These are phyloP conservation scores for Bombylius major DNA, from an alignment of 2,888 invertebrate genomes.

Conservation along the genomic window DNA sequence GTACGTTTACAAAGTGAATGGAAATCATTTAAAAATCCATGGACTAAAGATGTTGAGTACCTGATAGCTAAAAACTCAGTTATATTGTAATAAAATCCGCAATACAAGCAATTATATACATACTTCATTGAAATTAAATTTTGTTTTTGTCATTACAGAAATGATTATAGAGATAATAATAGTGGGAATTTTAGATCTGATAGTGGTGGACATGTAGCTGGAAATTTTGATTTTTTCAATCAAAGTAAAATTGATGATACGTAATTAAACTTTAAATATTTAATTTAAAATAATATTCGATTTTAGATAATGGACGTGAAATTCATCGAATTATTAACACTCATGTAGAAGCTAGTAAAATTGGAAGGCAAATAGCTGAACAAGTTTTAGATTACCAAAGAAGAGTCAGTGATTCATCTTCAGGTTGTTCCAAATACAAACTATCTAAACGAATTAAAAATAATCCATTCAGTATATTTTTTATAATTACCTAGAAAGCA, in stretches of 20 bases:
- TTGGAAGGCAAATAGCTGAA: constrained; percentile 72
- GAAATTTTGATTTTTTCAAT: constrained; percentile 43
- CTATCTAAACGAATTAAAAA: background rate
- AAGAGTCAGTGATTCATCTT: constrained; percentile 40
- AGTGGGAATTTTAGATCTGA: constrained; percentile 35
- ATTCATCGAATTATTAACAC: constrained; percentile 60
- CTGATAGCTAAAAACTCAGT: constrained; percentile 77
- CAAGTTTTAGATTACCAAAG: constrained; percentile 53
- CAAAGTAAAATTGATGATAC: constrained; percentile 36
- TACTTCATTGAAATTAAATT: background rate
- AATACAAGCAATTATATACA: too few relatives aligned
- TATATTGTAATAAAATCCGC: constrained; percentile 40
- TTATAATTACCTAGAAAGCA: constrained; percentile 9
- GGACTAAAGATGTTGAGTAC: constrained; percentile 91
- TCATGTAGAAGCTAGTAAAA: constrained; percentile 71
- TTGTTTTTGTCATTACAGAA: constrained; percentile 41
- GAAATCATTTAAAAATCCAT: constrained; percentile 84
- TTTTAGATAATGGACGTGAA: constrained; percentile 44
- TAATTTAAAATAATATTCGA: background rate
- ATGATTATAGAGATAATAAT: constrained; percentile 40
- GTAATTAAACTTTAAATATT: too few relatives aligned
- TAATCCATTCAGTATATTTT: background rate
- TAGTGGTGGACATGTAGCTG: constrained; percentile 21
- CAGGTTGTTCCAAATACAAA: constrained; percentile 17
- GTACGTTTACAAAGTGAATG: constrained; percentile 65